Evolutionary conservation across 2,888 invertebrate genomes (phyloP).

Genomic region (Blastobasis lacticolella): DNA sequence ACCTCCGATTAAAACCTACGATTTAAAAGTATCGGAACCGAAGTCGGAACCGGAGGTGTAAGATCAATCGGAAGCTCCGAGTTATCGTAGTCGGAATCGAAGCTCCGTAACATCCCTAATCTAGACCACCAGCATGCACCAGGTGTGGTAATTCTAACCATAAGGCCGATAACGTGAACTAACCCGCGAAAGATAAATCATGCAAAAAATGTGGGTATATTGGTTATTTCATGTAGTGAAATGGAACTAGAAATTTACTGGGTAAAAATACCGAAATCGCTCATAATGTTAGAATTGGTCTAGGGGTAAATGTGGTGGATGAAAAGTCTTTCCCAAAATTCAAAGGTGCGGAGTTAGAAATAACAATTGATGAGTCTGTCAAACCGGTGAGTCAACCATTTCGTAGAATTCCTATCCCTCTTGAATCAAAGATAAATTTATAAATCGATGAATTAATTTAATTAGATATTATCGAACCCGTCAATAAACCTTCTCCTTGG

Average conservation of each 20-base stretch:
- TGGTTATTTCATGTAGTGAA: constrained; percentile 15
- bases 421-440: not conserved
- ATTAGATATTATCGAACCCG: not conserved
- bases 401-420: constrained; percentile 11
- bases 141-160: constrained; percentile 1
- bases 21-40: too few relatives aligned
- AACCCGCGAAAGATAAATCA: constrained; percentile 3
- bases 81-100: too few relatives aligned
- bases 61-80: too few relatives aligned
- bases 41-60: too few relatives aligned
- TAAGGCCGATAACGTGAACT: not conserved
- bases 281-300: constrained; percentile 14
- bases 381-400: constrained; percentile 14
- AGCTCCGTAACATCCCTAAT: too few relatives aligned
- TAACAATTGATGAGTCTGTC: constrained; percentile 6
- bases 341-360: constrained; percentile 6
- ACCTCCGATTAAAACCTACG: too few relatives aligned
- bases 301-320: constrained; percentile 9
- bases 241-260: constrained; percentile 15
- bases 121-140: not conserved
- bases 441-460: not conserved
- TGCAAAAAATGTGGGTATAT: constrained; percentile 10
- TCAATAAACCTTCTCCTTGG: not conserved
- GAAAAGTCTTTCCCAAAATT: constrained; percentile 10
- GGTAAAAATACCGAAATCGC: constrained; percentile 14